These are phyloP conservation scores for Conus canariensis DNA, from an alignment of 2,888 invertebrate species.

Conservation along the genomic window DNA sequence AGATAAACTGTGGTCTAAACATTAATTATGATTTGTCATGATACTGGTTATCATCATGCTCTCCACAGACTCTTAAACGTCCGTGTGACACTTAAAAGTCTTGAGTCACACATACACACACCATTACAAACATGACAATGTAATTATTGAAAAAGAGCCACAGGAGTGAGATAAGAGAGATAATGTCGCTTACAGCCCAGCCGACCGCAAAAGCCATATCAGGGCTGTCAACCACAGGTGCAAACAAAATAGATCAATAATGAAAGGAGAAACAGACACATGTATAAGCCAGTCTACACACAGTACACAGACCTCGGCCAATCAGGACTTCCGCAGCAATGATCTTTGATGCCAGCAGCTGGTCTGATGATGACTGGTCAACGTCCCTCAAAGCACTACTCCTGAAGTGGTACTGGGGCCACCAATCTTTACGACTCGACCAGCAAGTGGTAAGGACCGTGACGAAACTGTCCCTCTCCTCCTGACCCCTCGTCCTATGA, in stretches of 20 bases:
- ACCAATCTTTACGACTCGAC: constrained; percentile 56
- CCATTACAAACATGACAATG: too few species aligned
- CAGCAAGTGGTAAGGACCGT: constrained; percentile 50
- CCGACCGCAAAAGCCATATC: too few species aligned
- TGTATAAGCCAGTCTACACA: not conserved
- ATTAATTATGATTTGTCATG: too few species aligned
- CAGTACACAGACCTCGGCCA: constrained; percentile 52
- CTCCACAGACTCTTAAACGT: too few species aligned
- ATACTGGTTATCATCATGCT: too few species aligned
- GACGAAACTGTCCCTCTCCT: not conserved
- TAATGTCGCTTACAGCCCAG: too few species aligned
- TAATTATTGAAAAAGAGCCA: too few species aligned
- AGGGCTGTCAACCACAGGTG: not conserved
- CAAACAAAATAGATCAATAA: not conserved
- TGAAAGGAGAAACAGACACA: not conserved
- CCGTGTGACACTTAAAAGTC: too few species aligned
- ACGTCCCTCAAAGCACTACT: constrained; percentile 1
- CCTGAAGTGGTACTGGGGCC: constrained; percentile 61
- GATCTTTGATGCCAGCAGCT: constrained; percentile 48
- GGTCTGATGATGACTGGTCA: not conserved
- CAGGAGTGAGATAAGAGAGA: too few species aligned
- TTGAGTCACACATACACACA: too few species aligned
- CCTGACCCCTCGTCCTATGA: not conserved
- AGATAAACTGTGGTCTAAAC: too few species aligned
- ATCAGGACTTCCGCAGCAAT: constrained; percentile 46